These are phyloP conservation scores for Borostomias antarcticus DNA, from an alignment of 2,797 vertebrate species.

Conservation along the genomic window DNA sequence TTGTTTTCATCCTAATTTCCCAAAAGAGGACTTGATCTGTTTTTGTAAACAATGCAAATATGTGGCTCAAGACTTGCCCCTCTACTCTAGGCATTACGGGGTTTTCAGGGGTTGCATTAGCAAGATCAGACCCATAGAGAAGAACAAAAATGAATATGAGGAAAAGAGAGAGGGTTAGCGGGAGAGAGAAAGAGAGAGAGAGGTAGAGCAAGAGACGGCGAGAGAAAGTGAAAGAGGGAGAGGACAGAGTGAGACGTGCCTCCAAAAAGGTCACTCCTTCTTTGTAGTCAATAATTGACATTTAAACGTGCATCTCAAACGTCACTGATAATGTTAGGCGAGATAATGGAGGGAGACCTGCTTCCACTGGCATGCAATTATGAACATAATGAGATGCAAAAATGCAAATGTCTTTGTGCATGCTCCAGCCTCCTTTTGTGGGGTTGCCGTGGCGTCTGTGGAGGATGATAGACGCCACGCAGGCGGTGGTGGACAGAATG, in stretches of 20 bases:
- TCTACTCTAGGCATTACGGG: not conserved
- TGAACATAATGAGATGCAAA: constrained; percentile 96
- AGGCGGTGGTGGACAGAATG: constrained; percentile 81
- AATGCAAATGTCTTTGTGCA: constrained; percentile 93
- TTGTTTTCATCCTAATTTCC: too few relatives aligned
- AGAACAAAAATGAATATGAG: constrained; percentile 22
- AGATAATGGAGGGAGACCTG: constrained; percentile 88
- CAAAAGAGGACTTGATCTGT: too few relatives aligned
- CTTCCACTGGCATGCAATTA: constrained; percentile 94
- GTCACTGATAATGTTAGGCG: constrained; percentile 89
- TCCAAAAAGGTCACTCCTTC: constrained; percentile 93
- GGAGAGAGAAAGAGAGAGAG: constrained; percentile 4
- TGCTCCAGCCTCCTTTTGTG: constrained; percentile 90
- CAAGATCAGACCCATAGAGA: not conserved
- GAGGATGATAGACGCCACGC: constrained; percentile 91
- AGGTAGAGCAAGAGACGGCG: constrained; percentile 10
- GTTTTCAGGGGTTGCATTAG: not conserved
- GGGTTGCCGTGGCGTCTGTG: constrained; percentile 79
- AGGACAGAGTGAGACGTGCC: constrained; percentile 65
- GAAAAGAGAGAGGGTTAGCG: constrained; percentile 28
- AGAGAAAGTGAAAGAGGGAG: constrained; percentile 10
- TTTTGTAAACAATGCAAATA: too few relatives aligned
- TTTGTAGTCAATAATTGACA: constrained; percentile 95
- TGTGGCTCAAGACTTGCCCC: not conserved
- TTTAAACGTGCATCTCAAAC: constrained; percentile 97